Percentiles rank a stretch among this genome's conserved stretches.
These are phyloP conservation scores for Neogobius melanostomus DNA, from an alignment of 2,113 vertebrate species.

Conservation along the genomic window DNA sequence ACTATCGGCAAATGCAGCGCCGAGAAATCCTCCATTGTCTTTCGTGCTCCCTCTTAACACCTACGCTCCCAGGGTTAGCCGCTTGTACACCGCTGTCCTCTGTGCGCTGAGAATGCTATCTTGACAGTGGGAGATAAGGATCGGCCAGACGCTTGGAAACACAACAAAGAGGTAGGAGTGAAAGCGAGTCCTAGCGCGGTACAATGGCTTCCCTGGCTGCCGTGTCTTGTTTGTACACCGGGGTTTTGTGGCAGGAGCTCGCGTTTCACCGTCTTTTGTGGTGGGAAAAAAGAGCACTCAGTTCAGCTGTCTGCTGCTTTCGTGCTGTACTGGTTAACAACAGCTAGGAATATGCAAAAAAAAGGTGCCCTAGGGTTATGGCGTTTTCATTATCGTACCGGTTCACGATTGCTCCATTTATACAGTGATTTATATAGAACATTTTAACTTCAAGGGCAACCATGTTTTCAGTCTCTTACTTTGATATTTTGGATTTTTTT, in stretches of 20 bases:
- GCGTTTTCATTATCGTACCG: too few species aligned
- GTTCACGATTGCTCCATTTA: too few species aligned
- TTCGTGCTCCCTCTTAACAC: neutral
- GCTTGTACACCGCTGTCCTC: conserved; percentile 32
- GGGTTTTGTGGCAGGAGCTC: conserved; percentile 53
- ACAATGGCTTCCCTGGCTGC: conserved; percentile 40
- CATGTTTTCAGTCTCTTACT: too few species aligned
- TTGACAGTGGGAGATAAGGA: conserved; percentile 57
- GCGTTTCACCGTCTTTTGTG: conserved; percentile 55
- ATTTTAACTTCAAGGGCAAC: too few species aligned
- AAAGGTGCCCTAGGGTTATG: too few species aligned
- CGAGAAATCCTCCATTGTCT: too few species aligned
- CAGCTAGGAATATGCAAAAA: conserved; percentile 26
- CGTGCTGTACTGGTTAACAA: conserved; percentile 27
- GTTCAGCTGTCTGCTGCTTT: too few species aligned
- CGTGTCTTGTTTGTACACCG: conserved; percentile 63
- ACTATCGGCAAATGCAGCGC: too few species aligned
- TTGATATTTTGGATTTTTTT: too few species aligned
- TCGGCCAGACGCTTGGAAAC: conserved; percentile 36
- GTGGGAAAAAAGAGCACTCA: conserved; percentile 16
- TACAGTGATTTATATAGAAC: too few species aligned
- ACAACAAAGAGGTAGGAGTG: conserved; percentile 34
- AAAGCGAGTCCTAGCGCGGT: conserved; percentile 14
- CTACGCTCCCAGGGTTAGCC: conserved; percentile 9
- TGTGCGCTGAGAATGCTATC: conserved; percentile 32